Percentiles rank a stretch among this genome's conserved stretches.
These are phyloP conservation scores for Pachycephus smyrnensis DNA, from an alignment of 2,888 invertebrate species.

Conservation along the genomic window DNA sequence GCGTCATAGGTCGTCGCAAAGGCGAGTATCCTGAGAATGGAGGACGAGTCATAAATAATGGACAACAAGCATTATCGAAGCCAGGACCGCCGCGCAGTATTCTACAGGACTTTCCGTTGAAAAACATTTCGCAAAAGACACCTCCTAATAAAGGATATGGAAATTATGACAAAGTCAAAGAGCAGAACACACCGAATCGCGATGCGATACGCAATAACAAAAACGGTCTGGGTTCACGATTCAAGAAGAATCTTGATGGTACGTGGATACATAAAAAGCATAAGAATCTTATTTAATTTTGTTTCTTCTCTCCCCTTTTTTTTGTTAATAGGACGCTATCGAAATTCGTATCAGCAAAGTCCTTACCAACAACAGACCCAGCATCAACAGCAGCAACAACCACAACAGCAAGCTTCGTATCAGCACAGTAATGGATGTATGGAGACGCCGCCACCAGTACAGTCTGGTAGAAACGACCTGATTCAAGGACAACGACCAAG, in stretches of 20 bases:
- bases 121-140: slow-evolving; percentile 20
- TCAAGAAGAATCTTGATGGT: slow-evolving; percentile 47
- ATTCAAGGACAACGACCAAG: slow-evolving; percentile 20
- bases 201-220: slow-evolving; percentile 9
- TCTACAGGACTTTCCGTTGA: slow-evolving; percentile 11
- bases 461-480: slow-evolving; percentile 21
- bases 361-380: slow-evolving; percentile 21
- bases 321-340: slow-evolving; percentile 36
- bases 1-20: slow-evolving; percentile 19
- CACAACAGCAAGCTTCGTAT: slow-evolving; percentile 14
- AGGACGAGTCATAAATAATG: background rate
- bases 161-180: background rate
- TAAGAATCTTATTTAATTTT: no score
- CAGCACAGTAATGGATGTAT: slow-evolving; percentile 10
- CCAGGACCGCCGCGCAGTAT: background rate
- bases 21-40: slow-evolving; percentile 15
- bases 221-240: slow-evolving; percentile 44
- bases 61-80: background rate
- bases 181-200: background rate
- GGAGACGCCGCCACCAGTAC: slow-evolving; percentile 11
- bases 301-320: no score
- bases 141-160: background rate
- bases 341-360: slow-evolving; percentile 17
- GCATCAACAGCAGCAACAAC: slow-evolving; percentile 20
- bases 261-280: slow-evolving; percentile 10